phyloP scores from a whole-genome alignment of 2,113 vertebrate species.

The Hepsetus odoe region DNA sequence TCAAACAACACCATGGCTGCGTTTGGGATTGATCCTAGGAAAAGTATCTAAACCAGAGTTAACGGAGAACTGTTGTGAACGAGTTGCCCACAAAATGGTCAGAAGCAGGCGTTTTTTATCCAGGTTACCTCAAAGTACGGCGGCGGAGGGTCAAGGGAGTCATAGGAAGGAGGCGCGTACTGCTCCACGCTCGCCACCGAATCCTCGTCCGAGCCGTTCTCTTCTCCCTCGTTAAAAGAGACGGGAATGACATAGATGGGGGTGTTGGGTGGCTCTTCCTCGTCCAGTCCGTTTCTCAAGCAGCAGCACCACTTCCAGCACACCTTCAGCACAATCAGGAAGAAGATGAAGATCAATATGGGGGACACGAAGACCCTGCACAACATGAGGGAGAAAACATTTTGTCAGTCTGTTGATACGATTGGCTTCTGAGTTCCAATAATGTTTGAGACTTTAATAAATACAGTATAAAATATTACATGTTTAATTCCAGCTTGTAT shows the following conservation, averaged over 20 bases:
- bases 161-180: conserved; percentile 42
- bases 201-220: not conserved
- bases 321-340: not conserved
- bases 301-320: conserved; percentile 9
- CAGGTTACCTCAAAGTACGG: conserved; percentile 52
- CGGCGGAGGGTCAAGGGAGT: conserved; percentile 23
- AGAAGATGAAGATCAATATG: not conserved
- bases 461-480: too few species aligned
- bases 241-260: conserved; percentile 50
- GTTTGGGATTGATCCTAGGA: too few species aligned
- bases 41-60: too few species aligned
- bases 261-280: not conserved
- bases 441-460: too few species aligned
- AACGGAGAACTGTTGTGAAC: too few species aligned
- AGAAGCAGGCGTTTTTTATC: too few species aligned
- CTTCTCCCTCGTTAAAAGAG: not conserved
- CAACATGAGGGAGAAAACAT: not conserved
- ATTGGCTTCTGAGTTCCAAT: too few species aligned
- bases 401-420: too few species aligned
- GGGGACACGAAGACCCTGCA: conserved; percentile 26
- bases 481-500: too few species aligned
- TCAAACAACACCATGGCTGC: too few species aligned
- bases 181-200: not conserved
- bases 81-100: too few species aligned
- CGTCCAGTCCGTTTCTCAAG: too few species aligned